These are phyloP conservation scores for Odontamblyopus rebecca DNA, from an alignment of 2,797 vertebrate genomes.

Conservation along the genomic window DNA sequence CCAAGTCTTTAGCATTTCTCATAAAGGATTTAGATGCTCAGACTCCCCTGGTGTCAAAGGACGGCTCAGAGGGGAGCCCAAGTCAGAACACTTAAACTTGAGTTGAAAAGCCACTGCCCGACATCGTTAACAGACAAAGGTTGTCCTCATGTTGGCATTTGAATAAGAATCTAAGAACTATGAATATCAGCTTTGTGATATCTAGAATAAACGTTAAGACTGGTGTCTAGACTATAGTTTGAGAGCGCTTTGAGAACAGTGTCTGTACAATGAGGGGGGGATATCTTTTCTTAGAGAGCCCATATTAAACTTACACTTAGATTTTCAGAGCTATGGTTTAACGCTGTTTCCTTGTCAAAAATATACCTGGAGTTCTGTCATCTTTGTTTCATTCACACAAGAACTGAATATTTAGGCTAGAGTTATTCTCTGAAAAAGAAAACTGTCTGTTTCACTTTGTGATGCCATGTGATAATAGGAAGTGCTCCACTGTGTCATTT, in stretches of 20 bases:
- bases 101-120: background rate
- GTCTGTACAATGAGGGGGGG: no score
- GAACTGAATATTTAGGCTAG: no score
- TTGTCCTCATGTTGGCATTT: background rate
- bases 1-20: conserved; percentile 11
- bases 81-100: background rate
- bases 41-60: conserved; percentile 4
- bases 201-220: background rate
- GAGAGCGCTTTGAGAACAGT: background rate
- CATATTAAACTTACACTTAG: no score
- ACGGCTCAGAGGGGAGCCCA: background rate
- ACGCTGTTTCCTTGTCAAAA: no score
- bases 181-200: background rate
- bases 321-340: no score
- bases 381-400: no score
- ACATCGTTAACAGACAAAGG: background rate
- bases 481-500: no score
- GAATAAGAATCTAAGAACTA: background rate
- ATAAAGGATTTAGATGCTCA: conserved; percentile 1
- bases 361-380: no score
- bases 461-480: no score
- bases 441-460: no score
- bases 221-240: background rate
- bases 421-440: no score
- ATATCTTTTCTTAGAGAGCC: no score